Evolutionary conservation across 1,140 invertebrate genomes (phyloP).

Genomic region (Formica exsecta): DNA sequence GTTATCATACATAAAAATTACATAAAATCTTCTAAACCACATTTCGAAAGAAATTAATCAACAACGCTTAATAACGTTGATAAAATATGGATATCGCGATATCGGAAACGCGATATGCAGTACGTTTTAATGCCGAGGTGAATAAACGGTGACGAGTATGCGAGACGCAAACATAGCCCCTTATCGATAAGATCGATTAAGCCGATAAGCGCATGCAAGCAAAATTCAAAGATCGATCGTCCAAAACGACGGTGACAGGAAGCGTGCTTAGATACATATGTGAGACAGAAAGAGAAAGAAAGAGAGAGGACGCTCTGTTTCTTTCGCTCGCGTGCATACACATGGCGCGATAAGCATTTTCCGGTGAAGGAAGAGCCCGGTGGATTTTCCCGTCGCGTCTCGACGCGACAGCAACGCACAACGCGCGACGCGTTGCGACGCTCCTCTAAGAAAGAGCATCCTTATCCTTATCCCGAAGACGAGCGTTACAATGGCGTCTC

Average conservation of each 20-base stretch:
- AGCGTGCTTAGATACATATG: not conserved
- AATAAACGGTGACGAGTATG: constrained; percentile 50
- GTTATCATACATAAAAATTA: too few species aligned
- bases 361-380: constrained; percentile 69
- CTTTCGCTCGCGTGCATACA: constrained; percentile 52
- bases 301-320: constrained; percentile 34
- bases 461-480: constrained; percentile 59
- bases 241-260: constrained; percentile 24
- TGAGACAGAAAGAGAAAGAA: constrained; percentile 40
- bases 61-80: too few species aligned
- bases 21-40: too few species aligned
- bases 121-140: constrained; percentile 33
- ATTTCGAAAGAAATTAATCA: too few species aligned
- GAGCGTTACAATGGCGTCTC: constrained; percentile 46
- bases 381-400: constrained; percentile 75
- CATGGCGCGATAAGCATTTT: constrained; percentile 73
- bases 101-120: constrained; percentile 4
- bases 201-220: constrained; percentile 50
- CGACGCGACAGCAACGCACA: constrained; percentile 45
- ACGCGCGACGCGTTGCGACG: constrained; percentile 20
- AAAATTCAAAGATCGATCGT: constrained; percentile 56
- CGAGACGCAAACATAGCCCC: constrained; percentile 3
- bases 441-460: constrained; percentile 22
- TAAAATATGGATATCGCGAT: constrained; percentile 41
- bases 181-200: constrained; percentile 57